Evolutionary conservation across 1,140 invertebrate species (phyloP).

Genomic region (Hylyphantes graminicola): DNA sequence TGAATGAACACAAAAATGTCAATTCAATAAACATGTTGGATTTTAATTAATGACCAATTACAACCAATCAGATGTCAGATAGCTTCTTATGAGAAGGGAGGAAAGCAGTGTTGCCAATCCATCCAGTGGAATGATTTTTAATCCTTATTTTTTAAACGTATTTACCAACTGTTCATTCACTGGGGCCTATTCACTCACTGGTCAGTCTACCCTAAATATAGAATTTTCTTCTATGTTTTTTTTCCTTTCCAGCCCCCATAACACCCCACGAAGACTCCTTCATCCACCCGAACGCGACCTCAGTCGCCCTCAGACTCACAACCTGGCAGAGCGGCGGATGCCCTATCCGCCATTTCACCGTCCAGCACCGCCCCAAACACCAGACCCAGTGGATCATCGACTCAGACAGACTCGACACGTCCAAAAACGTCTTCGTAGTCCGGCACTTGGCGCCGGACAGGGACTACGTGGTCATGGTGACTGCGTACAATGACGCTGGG

Average conservation of each 20-base stretch:
- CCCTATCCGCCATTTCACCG: conserved; percentile 71
- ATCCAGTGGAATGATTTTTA: no score
- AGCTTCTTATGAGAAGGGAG: no score
- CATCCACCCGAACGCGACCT: conserved; percentile 67
- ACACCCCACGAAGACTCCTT: conserved; percentile 61
- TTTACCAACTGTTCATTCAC: no score
- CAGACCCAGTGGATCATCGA: conserved; percentile 88
- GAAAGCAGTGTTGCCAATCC: no score
- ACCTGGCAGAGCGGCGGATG: conserved; percentile 76
- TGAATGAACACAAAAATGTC: no score
- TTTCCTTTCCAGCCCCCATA: conserved; percentile 61
- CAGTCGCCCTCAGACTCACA: conserved; percentile 69
- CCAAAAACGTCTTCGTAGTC: conserved; percentile 13
- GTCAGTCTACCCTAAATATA: no score
- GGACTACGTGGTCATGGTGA: conserved; percentile 58
- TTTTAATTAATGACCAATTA: no score
- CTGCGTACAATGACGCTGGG: conserved; percentile 58
- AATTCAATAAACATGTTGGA: no score
- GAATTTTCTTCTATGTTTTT: neutral
- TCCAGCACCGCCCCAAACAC: conserved; percentile 76
- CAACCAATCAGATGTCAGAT: no score
- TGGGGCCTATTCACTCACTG: no score
- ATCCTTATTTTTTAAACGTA: no score
- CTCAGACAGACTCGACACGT: conserved; percentile 59
- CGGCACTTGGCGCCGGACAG: conserved; percentile 50